Conservation (phyloP, 2,888 invertebrate genomes). For the Choreutis nemorana region DNA sequence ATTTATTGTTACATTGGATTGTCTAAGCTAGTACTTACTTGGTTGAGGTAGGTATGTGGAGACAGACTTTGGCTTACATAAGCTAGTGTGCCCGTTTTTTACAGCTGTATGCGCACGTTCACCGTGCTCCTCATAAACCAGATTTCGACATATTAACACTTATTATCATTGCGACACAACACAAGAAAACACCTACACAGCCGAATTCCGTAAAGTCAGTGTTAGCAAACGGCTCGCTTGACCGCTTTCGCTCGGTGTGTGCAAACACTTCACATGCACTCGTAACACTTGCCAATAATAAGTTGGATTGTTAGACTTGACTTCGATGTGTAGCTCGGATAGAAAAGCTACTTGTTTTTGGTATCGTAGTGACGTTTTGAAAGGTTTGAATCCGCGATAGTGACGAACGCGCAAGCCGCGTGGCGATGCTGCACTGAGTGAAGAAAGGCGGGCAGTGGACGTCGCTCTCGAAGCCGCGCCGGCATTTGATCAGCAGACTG, state of each 20-base stretch:
- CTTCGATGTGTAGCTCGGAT: too few species aligned
- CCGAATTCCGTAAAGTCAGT: conserved; percentile 33
- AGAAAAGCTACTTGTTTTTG: neutral
- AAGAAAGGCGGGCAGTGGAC: conserved; percentile 3
- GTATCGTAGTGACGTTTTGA: neutral
- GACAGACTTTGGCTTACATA: conserved; percentile 57
- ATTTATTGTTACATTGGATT: too few species aligned
- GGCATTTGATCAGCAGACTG: too few species aligned
- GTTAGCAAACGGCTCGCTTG: conserved; percentile 31
- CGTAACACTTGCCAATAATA: too few species aligned
- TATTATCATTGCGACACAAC: conserved; percentile 57
- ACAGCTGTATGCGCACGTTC: conserved; percentile 41
- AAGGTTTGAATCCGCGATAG: neutral
- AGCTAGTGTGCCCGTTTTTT: conserved; percentile 49
- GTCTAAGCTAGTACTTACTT: too few species aligned
- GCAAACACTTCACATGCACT: conserved; percentile 18
- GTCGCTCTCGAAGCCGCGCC: conserved; percentile 1
- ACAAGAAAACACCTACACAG: conserved; percentile 49
- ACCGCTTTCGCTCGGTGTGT: conserved; percentile 49
- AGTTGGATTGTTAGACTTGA: neutral
- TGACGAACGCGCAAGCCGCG: conserved; percentile 13
- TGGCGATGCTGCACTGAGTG: conserved; percentile 11
- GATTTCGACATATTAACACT: conserved; percentile 59
- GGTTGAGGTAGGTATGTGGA: conserved; percentile 29
- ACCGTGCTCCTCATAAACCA: conserved; percentile 46